Conservation (phyloP, 1,140 invertebrate species). For the Bombus difficillimus region DNA sequence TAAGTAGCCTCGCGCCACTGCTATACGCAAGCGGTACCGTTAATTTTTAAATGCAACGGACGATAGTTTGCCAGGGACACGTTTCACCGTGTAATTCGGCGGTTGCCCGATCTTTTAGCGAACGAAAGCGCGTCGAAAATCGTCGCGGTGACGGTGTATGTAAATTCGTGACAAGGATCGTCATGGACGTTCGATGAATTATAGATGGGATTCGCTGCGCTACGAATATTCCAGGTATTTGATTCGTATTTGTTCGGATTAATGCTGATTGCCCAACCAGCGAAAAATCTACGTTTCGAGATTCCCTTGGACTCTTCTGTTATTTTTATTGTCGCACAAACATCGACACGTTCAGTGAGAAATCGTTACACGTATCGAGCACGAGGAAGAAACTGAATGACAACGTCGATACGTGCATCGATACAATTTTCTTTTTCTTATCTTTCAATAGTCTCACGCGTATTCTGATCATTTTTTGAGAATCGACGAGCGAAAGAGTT, state of each 20-base stretch:
- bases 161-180: background rate
- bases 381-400: too few species aligned
- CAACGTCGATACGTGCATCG: too few species aligned
- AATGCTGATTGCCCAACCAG: background rate
- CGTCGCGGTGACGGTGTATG: background rate
- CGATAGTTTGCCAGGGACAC: background rate
- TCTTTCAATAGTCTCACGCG: too few species aligned
- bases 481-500: too few species aligned
- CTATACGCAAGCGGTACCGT: background rate
- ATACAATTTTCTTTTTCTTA: too few species aligned
- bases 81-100: background rate
- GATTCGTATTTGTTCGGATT: background rate
- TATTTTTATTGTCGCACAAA: background rate
- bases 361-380: too few species aligned
- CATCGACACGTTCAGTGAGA: too few species aligned
- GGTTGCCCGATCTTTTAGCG: background rate
- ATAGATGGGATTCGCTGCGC: background rate
- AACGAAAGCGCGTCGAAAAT: background rate
- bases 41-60: conserved; percentile 8
- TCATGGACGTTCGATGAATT: background rate
- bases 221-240: background rate
- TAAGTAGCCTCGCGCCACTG: background rate
- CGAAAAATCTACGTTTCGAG: background rate
- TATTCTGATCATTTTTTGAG: too few species aligned
- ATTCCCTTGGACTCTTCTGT: background rate